Conservation (phyloP, 2,888 invertebrate genomes). For the Sphecodes monilicornis region DNA sequence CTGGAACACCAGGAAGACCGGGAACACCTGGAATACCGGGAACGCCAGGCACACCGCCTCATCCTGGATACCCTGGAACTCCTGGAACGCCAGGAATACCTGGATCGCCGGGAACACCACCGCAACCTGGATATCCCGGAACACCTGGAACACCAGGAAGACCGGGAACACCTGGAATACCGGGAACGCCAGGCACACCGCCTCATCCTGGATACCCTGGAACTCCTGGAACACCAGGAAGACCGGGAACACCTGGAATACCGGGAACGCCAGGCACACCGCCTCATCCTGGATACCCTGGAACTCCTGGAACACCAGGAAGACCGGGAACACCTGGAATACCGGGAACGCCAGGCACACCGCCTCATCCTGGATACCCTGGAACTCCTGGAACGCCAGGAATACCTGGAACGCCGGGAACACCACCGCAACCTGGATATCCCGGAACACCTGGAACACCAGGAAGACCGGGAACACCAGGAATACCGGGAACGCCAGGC, state of each 20-base stretch:
- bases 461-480: background rate
- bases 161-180: constrained; percentile 37
- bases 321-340: constrained; percentile 66
- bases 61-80: constrained; percentile 46
- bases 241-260: constrained; percentile 44
- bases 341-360: background rate
- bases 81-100: constrained; percentile 66
- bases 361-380: background rate
- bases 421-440: rapidly evolving
- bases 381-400: constrained; percentile 46
- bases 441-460: background rate
- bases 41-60: background rate
- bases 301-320: constrained; percentile 38
- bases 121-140: constrained; percentile 28
- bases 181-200: constrained; percentile 52
- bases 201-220: constrained; percentile 44
- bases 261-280: constrained; percentile 52
- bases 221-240: constrained; percentile 43
- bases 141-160: constrained; percentile 44
- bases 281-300: constrained; percentile 39
- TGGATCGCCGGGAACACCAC: constrained; percentile 64
- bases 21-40: constrained; percentile 24
- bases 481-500: background rate
- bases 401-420: background rate
- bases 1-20: constrained; percentile 23